Evolutionary conservation across 2,888 invertebrate species (phyloP), one percentile per base, ranked within the genome.

Genomic region (Acrobasis consociella): DNA sequence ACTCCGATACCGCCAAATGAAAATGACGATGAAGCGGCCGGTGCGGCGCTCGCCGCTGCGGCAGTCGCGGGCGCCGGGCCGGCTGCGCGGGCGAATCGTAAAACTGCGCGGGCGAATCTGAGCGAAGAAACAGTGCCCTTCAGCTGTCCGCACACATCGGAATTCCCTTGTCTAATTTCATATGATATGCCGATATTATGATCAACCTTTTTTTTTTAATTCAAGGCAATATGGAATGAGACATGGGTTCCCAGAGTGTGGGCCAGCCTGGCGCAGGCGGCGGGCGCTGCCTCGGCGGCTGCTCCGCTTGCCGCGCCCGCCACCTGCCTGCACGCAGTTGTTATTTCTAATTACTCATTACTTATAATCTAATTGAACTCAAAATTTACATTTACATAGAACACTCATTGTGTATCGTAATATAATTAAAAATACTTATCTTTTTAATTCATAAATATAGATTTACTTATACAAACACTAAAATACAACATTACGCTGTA

Each of bases 321-420:
- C 64, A 63, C 65, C 60, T 71, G 67, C 66, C 68, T 67, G 70
- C 67, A 68, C 76, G 77, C 78, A 74, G 65, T 72, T 72, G 73
- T 67, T 75, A 70, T 70, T 72, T 22, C 73, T 75, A 76, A 71
- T 73, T 78, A 78, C 62, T 58, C 63, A 56, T 69, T 70, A 70
- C 84, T 87, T 89, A 86, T 65, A 59, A 74, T 73, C 80, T 88
- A 86, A 75, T 85, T 85, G 81, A 89, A 89, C 87, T 87, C 85
- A 89, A 87, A 83, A 87, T 89, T 79, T 89, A 89, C 88, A 90
- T 85, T 88, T 86, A 86, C 81, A 84, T 82, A 86, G 82, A 89
- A 89, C 88, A 89, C 87, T 82, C 82, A 78, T 77, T 81, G 86
- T 86, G 86, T 86, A 83, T 72, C 83, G 82, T 85, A 86, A 70